A percentile compares a stretch with the other conserved stretches of the same genome.
Evolutionary conservation across 2,113 vertebrate species (phyloP).

Genomic region (Psittacula cyanocephala): DNA sequence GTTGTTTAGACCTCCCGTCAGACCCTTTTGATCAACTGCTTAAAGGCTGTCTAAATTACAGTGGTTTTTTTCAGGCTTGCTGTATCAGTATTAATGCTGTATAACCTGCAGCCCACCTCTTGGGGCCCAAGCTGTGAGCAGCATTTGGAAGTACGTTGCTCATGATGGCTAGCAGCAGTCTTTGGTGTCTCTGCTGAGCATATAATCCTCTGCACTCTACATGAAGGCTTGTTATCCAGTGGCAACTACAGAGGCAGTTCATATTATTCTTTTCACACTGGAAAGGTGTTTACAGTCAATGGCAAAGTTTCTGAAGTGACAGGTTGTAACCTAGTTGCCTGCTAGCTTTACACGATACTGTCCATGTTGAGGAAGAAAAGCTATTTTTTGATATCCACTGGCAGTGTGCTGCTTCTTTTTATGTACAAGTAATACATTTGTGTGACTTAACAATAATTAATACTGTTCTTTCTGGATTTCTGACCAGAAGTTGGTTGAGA

Average conservation of each 20-base stretch:
- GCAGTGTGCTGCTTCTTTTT: neutral
- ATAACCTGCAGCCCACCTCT: neutral
- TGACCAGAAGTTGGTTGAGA: neutral
- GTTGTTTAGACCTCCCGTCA: neutral
- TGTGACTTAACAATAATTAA: neutral
- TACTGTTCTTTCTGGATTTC: neutral
- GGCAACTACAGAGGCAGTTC: neutral
- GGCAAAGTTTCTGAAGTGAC: neutral
- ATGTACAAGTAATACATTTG: neutral
- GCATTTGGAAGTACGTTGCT: neutral
- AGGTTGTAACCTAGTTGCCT: neutral
- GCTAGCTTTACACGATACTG: neutral
- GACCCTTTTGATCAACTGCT: neutral
- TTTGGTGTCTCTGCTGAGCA: neutral
- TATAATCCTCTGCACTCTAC: neutral
- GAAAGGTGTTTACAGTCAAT: neutral
- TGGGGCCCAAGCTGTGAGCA: neutral
- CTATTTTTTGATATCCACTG: neutral
- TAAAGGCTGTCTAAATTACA: neutral
- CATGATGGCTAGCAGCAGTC: rapidly evolving
- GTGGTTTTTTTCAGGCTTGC: neutral
- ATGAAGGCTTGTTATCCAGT: neutral
- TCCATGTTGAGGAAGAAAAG: neutral
- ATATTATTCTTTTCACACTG: rapidly evolving
- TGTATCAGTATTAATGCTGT: neutral